Base-by-base conservation (phyloP, 30 jellyfish, hydroid and myxozoan genomes). In the Chrysaora quinquecirrha region DNA sequence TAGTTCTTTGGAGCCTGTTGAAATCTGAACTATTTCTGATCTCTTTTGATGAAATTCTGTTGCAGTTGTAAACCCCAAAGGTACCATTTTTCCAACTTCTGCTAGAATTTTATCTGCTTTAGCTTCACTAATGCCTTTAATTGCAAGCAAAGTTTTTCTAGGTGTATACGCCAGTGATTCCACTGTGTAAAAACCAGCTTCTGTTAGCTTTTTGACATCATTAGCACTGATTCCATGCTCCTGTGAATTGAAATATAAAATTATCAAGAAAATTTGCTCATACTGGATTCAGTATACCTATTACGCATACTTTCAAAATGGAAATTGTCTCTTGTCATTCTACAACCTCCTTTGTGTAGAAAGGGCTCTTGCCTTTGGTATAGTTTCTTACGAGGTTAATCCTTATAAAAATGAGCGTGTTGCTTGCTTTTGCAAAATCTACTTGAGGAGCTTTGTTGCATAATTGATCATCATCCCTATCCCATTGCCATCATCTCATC, bases 121-220 rank as follows among this genome's bases (percentile, higher is more conserved):
- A 20, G 99, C 97, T 71, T 95, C 99, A 89, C 99, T 95, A 88
- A 95, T 95, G 1, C 99, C 99, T 81, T 95, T 95, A 30, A 95
- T 78, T 14, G 90, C 93, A 38, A 95, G 87, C 66, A 95, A 87
- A 14, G 97, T 81, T 75, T 95, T 95, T 84, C 87, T 95, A 6
- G 99, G 97, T 38, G 99, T 88, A 72, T 88, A 95, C 30, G 99
- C 99, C 28, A 95, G 87, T 27, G 97, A 86, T 58, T 95, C 99
- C 7, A 95, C 94, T 1, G 99, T 95, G 88, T 67, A 82, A 62
- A 76, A 95, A n/a, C 99, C 99, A 32, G 99, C 99, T 69, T 95
- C 99, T 14, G 86, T 76, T 1, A 95, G 89, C 62, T 95, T 95
- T 66, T 95, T 95, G 38, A 95, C 87, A 95, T 95, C 99, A 49